These are phyloP conservation scores for Drosophila yooni DNA, from an alignment of 2,888 invertebrate species.

Conservation along the genomic window DNA sequence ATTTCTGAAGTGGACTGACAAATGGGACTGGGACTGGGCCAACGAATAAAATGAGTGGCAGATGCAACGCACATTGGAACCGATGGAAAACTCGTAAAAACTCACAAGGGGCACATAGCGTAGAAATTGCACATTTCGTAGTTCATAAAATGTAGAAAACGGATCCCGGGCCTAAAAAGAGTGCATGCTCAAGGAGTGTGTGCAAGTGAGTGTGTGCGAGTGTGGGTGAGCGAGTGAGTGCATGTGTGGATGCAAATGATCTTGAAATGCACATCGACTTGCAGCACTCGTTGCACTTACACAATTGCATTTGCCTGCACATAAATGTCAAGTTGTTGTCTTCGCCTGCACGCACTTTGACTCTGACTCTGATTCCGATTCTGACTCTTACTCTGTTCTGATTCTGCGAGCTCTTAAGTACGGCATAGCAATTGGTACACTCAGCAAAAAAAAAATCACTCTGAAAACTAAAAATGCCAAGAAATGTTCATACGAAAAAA, in stretches of 20 bases:
- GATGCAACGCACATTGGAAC: conserved; percentile 74
- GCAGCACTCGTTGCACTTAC: conserved; percentile 46
- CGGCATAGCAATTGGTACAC: conserved; percentile 16
- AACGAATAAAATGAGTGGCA: conserved; percentile 43
- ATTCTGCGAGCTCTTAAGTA: conserved; percentile 8
- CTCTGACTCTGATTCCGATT: conserved; percentile 7
- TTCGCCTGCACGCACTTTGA: conserved; percentile 67
- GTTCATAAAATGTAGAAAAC: conserved; percentile 65
- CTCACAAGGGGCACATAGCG: conserved; percentile 27
- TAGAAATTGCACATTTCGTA: conserved; percentile 79
- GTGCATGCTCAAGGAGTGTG: conserved; percentile 35
- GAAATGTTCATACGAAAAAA: too few species aligned
- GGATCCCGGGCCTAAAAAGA: conserved; percentile 20
- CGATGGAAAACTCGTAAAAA: conserved; percentile 73
- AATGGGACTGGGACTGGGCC: conserved; percentile 53
- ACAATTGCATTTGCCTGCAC: conserved; percentile 67
- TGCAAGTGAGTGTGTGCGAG: conserved; percentile 24
- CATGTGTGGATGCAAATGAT: conserved; percentile 65
- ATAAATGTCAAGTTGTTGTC: conserved; percentile 79
- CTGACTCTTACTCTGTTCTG: neutral
- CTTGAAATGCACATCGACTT: conserved; percentile 64
- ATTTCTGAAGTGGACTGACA: conserved; percentile 72
- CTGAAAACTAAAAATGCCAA: too few species aligned
- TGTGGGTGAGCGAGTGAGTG: conserved; percentile 20
- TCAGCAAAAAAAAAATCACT: neutral